phyloP scores from a whole-genome alignment of 2,113 vertebrate species.

The Hippocampus abdominalis region DNA sequence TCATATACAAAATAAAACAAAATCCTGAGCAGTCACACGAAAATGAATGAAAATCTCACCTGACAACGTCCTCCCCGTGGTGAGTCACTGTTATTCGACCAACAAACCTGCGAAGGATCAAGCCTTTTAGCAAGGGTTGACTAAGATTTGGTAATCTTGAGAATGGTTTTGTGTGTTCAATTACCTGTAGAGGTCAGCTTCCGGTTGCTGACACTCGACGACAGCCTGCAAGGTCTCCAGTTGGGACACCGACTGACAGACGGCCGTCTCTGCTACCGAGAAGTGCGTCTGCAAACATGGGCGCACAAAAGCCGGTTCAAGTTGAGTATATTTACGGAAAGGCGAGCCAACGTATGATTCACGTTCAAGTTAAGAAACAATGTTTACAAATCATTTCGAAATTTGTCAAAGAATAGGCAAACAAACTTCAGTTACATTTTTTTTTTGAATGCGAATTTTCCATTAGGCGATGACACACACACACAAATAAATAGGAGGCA shows the following conservation, averaged over 20 bases:
- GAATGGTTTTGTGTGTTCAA: neutral
- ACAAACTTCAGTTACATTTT: no score
- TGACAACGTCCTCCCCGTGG: constrained; percentile 88
- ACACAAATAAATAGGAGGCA: no score
- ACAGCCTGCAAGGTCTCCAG: constrained; percentile 88
- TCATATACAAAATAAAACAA: neutral
- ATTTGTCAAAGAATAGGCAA: no score
- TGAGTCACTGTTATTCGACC: constrained; percentile 89
- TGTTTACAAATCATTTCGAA: no score
- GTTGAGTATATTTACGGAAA: neutral
- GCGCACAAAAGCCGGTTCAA: neutral
- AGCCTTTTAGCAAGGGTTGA: neutral
- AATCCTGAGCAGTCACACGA: neutral
- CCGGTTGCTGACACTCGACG: constrained; percentile 95
- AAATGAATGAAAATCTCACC: constrained; percentile 70
- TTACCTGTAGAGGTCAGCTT: constrained; percentile 94
- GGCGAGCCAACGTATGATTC: no score
- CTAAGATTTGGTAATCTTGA: neutral
- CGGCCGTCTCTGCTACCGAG: constrained; percentile 88
- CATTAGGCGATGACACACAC: no score
- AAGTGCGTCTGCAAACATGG: constrained; percentile 77
- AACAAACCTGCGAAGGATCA: constrained; percentile 80
- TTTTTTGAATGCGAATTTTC: no score
- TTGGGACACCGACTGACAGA: constrained; percentile 85
- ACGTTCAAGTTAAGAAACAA: no score